Percentiles rank a stretch among this genome's conserved stretches.
These are phyloP conservation scores for Pogona vitticeps DNA, from an alignment of 2,113 vertebrate genomes.

Conservation along the genomic window DNA sequence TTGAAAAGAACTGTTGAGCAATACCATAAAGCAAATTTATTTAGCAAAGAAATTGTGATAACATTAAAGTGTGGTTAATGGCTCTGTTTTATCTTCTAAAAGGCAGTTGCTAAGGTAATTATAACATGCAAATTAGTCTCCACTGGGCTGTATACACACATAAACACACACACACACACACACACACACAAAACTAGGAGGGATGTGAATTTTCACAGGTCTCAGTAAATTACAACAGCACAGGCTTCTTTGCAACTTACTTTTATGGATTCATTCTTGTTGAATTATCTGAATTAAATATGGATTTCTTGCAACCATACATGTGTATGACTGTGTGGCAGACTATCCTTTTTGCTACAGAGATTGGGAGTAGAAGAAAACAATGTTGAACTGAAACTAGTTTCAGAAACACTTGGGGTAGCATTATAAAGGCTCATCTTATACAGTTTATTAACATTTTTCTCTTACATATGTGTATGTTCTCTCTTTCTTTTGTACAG, in stretches of 20 bases:
- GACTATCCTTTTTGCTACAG: too few species aligned
- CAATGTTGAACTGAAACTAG: too few species aligned
- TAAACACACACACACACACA: constrained; percentile 43
- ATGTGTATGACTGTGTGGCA: too few species aligned
- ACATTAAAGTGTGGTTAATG: constrained; percentile 67
- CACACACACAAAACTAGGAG: constrained; percentile 49
- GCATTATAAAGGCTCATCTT: not conserved
- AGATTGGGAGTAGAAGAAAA: too few species aligned
- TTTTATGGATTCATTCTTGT: not conserved
- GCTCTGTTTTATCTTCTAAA: constrained; percentile 69
- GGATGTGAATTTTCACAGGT: constrained; percentile 31
- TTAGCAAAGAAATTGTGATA: constrained; percentile 61
- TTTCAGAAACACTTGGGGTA: not conserved
- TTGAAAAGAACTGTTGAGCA: constrained; percentile 51
- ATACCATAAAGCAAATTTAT: constrained; percentile 64
- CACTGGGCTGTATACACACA: constrained; percentile 52
- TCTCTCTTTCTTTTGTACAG: too few species aligned
- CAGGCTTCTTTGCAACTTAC: not conserved
- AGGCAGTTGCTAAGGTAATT: constrained; percentile 73
- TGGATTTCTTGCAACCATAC: too few species aligned
- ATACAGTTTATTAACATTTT: not conserved
- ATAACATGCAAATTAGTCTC: constrained; percentile 75
- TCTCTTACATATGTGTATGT: too few species aligned
- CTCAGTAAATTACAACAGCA: not conserved
- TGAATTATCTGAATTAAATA: not conserved